Evolutionary conservation across 2,113 vertebrate genomes (phyloP).

Genomic region (Cynopterus brachyotis): DNA sequence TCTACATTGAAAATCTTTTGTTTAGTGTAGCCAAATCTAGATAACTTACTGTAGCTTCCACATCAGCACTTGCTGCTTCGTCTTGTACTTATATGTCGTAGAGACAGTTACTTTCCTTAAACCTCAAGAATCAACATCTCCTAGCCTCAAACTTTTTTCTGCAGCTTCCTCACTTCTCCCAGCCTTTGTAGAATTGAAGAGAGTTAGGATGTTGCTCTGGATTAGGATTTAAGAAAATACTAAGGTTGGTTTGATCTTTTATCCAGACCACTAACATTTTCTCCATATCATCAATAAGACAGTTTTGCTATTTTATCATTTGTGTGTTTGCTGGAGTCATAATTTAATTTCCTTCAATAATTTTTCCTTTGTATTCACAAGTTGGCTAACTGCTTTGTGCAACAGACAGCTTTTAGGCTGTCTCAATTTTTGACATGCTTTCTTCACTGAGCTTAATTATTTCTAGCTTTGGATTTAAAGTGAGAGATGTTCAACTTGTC

Average conservation of each 20-base stretch:
- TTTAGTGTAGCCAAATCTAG: neutral
- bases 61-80: neutral
- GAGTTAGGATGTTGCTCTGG: neutral
- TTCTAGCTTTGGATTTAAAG: no score
- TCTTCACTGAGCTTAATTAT: neutral
- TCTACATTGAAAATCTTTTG: neutral
- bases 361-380: no score
- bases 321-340: no score
- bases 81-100: neutral
- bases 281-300: no score
- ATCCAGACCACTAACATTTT: no score
- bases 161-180: neutral
- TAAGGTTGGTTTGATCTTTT: no score
- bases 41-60: neutral
- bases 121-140: neutral
- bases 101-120: neutral
- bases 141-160: neutral
- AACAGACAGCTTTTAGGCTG: neutral
- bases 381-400: no score
- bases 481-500: no score
- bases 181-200: neutral
- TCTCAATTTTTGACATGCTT: neutral
- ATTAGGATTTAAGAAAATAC: no score
- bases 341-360: no score
- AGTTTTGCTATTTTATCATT: no score